Conservation (phyloP, 2,888 invertebrate genomes). For the Ophioninae sp. region DNA sequence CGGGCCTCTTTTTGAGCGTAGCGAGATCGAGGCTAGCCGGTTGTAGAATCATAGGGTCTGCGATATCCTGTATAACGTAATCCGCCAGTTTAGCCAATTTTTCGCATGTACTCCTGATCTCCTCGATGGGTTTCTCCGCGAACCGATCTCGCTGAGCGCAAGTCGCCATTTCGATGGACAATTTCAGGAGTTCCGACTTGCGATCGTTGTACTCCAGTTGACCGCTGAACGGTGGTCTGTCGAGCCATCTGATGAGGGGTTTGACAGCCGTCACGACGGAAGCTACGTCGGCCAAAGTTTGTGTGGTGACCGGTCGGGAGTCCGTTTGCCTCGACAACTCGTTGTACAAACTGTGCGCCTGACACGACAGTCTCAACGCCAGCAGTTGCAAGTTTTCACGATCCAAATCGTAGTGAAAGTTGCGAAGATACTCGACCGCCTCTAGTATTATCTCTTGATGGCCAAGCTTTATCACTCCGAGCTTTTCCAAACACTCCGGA, state of each 20-base stretch:
- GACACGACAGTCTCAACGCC: constrained; percentile 91
- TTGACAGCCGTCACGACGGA: constrained; percentile 92
- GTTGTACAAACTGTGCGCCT: constrained; percentile 89
- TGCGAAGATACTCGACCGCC: constrained; percentile 93
- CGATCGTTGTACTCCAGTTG: constrained; percentile 87
- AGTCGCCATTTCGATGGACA: constrained; percentile 93
- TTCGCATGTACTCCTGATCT: constrained; percentile 88
- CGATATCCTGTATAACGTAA: constrained; percentile 91
- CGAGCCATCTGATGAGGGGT: constrained; percentile 94
- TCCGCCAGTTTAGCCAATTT: constrained; percentile 91
- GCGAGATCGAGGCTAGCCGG: constrained; percentile 95
- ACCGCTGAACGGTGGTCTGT: constrained; percentile 86
- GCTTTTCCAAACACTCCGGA: constrained; percentile 93
- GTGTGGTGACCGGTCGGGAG: constrained; percentile 87
- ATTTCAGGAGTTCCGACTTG: constrained; percentile 87
- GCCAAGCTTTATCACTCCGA: constrained; percentile 93
- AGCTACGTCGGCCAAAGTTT: constrained; percentile 92
- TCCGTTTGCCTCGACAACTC: constrained; percentile 84
- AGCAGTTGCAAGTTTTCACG: constrained; percentile 95
- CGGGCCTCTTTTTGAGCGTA: constrained; percentile 90
- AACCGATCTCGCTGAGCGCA: constrained; percentile 95
- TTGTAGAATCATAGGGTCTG: constrained; percentile 95
- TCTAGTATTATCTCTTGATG: constrained; percentile 97
- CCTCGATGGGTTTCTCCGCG: constrained; percentile 92
- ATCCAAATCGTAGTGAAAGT: constrained; percentile 95